Conservation (phyloP, 2,113 vertebrate species). For the Astur gentilis region DNA sequence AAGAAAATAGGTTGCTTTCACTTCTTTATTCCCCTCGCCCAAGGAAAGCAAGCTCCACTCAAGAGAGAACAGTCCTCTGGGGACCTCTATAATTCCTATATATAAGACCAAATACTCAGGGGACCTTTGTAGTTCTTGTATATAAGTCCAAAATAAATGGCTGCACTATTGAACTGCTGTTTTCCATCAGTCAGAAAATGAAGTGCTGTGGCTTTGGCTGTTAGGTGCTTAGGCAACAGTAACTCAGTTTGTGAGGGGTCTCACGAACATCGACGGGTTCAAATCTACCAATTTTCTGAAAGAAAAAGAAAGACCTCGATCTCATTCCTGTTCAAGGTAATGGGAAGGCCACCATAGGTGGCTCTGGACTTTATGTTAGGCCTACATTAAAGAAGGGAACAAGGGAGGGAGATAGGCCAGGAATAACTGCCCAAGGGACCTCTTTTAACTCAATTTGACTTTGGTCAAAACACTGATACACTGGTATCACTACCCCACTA, state of each 20-base stretch:
- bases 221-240: not conserved
- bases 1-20: not conserved
- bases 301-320: not conserved
- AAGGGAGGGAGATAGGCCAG: not conserved
- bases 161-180: not conserved
- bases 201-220: not conserved
- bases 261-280: not conserved
- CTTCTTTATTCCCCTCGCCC: not conserved
- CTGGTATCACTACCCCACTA: not conserved
- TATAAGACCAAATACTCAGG: not conserved
- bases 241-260: not conserved
- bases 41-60: not conserved
- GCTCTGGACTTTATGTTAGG: not conserved
- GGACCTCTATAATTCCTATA: not conserved
- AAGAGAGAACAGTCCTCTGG: not conserved
- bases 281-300: not conserved
- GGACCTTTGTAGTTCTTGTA: not conserved
- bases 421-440: not conserved
- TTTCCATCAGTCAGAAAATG: not conserved
- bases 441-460: not conserved
- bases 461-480: not conserved
- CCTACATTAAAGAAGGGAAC: not conserved
- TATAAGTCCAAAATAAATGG: not conserved
- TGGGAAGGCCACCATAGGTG: not conserved
- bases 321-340: not conserved